phyloP scores from a whole-genome alignment of 2,113 vertebrate species.

The Thamnophis sirtalis region DNA sequence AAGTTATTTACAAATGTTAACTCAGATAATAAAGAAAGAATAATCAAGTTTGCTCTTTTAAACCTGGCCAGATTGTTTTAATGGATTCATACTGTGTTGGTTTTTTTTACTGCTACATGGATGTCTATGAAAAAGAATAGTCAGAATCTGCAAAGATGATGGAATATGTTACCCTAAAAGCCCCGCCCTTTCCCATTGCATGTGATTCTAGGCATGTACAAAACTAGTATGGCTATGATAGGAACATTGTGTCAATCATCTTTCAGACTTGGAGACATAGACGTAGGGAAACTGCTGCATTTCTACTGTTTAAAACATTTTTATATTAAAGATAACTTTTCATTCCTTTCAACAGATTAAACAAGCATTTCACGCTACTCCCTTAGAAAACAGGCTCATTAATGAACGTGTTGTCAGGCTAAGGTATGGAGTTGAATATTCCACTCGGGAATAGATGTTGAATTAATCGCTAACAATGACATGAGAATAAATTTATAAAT shows the following conservation, averaged over 20 bases:
- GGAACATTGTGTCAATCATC: not conserved
- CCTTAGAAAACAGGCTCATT: slow-evolving; percentile 59
- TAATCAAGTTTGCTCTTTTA: not conserved
- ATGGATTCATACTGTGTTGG: not conserved
- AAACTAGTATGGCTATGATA: not conserved
- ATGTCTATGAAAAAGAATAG: not conserved
- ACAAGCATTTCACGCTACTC: slow-evolving; percentile 59
- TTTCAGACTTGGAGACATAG: not conserved
- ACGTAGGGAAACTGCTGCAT: not conserved
- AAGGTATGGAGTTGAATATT: slow-evolving; percentile 56
- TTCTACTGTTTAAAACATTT: slow-evolving; percentile 7
- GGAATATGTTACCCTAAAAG: not conserved
- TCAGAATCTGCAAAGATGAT: not conserved
- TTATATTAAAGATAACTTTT: not conserved
- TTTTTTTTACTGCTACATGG: not conserved
- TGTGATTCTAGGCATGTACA: not conserved
- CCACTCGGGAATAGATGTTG: not conserved
- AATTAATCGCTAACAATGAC: not conserved
- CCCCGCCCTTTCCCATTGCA: not conserved
- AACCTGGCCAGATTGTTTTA: not conserved
- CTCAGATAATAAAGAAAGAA: not conserved
- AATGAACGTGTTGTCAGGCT: slow-evolving; percentile 61
- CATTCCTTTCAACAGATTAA: slow-evolving; percentile 63
- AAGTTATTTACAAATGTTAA: not conserved
- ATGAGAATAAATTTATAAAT: not conserved